Evolutionary conservation across 2,888 invertebrate genomes (phyloP).

Genomic region (Campoplex capitator): DNA sequence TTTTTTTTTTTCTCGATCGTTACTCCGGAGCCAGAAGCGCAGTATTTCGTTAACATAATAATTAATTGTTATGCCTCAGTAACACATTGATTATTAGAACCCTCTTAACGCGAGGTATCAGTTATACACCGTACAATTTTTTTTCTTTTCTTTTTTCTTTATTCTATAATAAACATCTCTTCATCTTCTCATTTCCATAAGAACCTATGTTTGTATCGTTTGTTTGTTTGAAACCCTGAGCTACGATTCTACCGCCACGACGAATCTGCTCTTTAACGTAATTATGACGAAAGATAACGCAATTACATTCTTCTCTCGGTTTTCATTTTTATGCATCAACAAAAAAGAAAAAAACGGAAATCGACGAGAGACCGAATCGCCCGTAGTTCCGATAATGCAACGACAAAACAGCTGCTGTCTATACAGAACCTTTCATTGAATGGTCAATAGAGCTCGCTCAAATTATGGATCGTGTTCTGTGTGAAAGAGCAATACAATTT

Average conservation of each 20-base stretch:
- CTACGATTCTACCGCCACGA: conserved; percentile 80
- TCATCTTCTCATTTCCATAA: conserved; percentile 68
- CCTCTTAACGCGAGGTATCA: conserved; percentile 57
- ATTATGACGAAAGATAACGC: conserved; percentile 43
- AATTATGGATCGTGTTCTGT: neutral
- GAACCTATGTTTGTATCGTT: conserved; percentile 74
- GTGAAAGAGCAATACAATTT: neutral
- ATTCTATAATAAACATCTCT: conserved; percentile 64
- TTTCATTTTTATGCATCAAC: conserved; percentile 6
- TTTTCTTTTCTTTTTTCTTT: conserved; percentile 28
- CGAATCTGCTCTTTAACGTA: conserved; percentile 73
- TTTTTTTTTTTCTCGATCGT: conserved; percentile 10
- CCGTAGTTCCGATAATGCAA: neutral
- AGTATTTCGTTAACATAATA: conserved; percentile 59
- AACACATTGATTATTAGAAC: conserved; percentile 67
- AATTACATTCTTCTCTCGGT: conserved; percentile 9
- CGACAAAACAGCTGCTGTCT: neutral
- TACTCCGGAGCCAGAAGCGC: conserved; percentile 52
- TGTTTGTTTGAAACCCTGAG: conserved; percentile 80
- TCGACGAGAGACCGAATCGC: conserved; percentile 35
- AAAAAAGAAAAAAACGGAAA: neutral
- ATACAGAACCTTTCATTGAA: neutral
- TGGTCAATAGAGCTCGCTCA: neutral
- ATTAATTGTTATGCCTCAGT: conserved; percentile 66
- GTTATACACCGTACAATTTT: conserved; percentile 66